phyloP scores from a whole-genome alignment of 2,888 invertebrate genomes.

The Tachina lurida region DNA sequence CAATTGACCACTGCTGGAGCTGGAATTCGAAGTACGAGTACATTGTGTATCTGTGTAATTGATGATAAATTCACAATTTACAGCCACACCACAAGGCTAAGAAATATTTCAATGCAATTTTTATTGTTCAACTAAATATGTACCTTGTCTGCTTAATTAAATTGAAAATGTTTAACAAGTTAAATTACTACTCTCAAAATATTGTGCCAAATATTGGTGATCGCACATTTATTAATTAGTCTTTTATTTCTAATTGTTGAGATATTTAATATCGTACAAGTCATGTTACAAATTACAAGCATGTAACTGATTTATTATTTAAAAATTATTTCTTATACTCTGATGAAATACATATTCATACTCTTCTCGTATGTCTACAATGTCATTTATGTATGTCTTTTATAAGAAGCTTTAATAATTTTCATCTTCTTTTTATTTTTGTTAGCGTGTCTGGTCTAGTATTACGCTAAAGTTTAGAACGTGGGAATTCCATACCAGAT shows the following conservation, averaged over 20 bases:
- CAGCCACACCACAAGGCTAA: slow-evolving; percentile 63
- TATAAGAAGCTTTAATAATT: slow-evolving; percentile 43
- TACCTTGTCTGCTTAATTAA: slow-evolving; percentile 40
- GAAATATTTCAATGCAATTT: slow-evolving; percentile 31
- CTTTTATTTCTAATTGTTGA: background rate
- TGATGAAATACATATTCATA: slow-evolving; percentile 15
- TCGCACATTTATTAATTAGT: background rate
- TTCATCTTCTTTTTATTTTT: slow-evolving; percentile 1
- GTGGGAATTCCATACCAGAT: slow-evolving; percentile 63
- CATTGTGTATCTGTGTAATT: slow-evolving; percentile 26
- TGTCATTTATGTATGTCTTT: background rate
- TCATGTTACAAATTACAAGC: slow-evolving; percentile 4
- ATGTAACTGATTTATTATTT: slow-evolving; percentile 7
- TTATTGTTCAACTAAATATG: slow-evolving; percentile 40
- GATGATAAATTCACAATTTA: slow-evolving; percentile 62
- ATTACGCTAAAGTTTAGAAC: slow-evolving; percentile 65
- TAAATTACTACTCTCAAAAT: slow-evolving; percentile 11
- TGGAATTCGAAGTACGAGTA: too few species aligned
- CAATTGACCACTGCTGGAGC: slow-evolving; percentile 47
- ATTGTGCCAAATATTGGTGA: slow-evolving; percentile 6
- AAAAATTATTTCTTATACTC: background rate
- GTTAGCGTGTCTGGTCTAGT: slow-evolving; percentile 57
- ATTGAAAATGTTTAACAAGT: slow-evolving; percentile 49
- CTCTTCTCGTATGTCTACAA: background rate
- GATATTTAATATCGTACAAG: slow-evolving; percentile 30